phyloP scores from a whole-genome alignment of 1,140 invertebrate genomes.

The Fopius arisanus region DNA sequence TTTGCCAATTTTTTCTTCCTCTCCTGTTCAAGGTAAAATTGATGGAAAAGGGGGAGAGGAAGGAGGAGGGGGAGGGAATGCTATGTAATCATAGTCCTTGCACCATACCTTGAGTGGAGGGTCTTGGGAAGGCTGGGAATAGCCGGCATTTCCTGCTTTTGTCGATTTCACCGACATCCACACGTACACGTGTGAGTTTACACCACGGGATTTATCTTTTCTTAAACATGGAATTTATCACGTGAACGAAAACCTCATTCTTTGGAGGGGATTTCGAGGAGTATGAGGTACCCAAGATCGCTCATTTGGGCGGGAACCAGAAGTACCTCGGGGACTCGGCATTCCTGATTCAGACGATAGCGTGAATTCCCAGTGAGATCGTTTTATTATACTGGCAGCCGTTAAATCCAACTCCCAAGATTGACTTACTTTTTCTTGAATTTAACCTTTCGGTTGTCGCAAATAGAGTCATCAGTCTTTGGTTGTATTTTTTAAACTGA shows the following conservation, averaged over 20 bases:
- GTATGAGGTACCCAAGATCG: background rate
- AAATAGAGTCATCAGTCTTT: background rate
- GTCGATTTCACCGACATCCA: constrained; percentile 21
- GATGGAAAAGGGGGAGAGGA: background rate
- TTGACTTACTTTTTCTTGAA: constrained; percentile 40
- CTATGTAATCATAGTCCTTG: constrained; percentile 27
- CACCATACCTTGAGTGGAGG: background rate
- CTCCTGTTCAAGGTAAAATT: too few species aligned
- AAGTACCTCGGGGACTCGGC: constrained; percentile 39
- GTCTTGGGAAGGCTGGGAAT: constrained; percentile 17
- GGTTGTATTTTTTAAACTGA: background rate
- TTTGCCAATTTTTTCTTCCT: too few species aligned
- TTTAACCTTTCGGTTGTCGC: background rate
- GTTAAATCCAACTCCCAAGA: constrained; percentile 43
- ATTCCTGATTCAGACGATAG: constrained; percentile 42
- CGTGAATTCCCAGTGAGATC: constrained; percentile 39
- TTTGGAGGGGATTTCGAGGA: constrained; percentile 16
- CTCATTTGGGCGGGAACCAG: background rate
- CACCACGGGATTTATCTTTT: constrained; percentile 46
- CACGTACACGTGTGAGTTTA: constrained; percentile 6
- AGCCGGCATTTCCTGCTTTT: constrained; percentile 30
- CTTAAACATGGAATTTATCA: constrained; percentile 48
- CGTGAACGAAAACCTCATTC: constrained; percentile 32
- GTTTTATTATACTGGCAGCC: constrained; percentile 51
- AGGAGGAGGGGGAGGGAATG: background rate